Base-by-base conservation (phyloP, 2,113 vertebrate species). In the Apus apus region DNA sequence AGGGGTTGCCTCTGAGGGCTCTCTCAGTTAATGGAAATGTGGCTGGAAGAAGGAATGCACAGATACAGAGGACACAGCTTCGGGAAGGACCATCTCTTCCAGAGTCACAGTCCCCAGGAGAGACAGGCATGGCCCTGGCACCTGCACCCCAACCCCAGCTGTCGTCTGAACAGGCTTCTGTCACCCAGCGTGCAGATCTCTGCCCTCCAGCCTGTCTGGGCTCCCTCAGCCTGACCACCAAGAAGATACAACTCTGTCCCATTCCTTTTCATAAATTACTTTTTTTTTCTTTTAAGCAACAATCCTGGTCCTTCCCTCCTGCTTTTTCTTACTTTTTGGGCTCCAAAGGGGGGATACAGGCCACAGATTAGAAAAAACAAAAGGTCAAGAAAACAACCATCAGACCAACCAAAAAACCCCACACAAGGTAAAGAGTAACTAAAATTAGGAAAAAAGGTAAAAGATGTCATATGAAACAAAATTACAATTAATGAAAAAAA, bases 1-100 rank as follows among this genome's bases (percentile, higher is more conserved):
- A 92, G 89, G 93, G 94, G 95, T 94, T 56, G 97, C 95, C 87
- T 96, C 93, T 66, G 3, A 96, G 96, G 78, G 30, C 72, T 85
- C 94, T 93, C 76, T 72, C 83, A 15, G 90, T 67, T 80, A 81
- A 94, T 64, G 96, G 96, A 88, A 89, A 68, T 56, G 92, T 2
- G 94, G 76, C 94, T 91, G 89, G 20, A 19, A 76, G 53, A 79
- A 70, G 73, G 73, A 88, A 18, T 17, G 11, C 5, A 11, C 7
- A 16, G 64, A 26, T 15, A 46, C 38, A 20, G 9, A 50, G 36
- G 57, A 58, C 0, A 51, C 70, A 9, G 85, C 75, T 29, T 22
- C 13, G 10, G 20, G 21, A 64, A 57, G 22, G 5, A 4, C 11
- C 58, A 34, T 50, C 53, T 81, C 23, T 12, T 43, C 38, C 6